Conservation (phyloP, 2,888 invertebrate species). For the Notodonta dromedarius region DNA sequence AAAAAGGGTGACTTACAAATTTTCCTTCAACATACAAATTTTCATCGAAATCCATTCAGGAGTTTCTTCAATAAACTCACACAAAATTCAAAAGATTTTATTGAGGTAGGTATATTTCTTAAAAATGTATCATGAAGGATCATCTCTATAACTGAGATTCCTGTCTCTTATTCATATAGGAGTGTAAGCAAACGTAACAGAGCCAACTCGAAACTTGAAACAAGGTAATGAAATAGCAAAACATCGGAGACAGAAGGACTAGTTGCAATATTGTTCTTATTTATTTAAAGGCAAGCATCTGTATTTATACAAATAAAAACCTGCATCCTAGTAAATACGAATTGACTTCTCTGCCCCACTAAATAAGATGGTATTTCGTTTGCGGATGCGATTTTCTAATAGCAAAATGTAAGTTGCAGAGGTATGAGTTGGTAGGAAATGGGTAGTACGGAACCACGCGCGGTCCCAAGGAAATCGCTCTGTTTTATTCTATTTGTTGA, state of each 20-base stretch:
- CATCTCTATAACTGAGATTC: too few relatives aligned
- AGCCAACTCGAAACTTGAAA: slow-evolving; percentile 31
- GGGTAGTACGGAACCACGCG: slow-evolving; percentile 54
- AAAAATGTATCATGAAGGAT: too few relatives aligned
- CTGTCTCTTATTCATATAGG: too few relatives aligned
- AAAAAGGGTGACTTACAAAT: too few relatives aligned
- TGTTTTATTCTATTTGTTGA: slow-evolving; percentile 68
- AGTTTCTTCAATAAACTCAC: too few relatives aligned
- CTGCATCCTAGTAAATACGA: slow-evolving; percentile 16
- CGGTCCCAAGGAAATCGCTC: slow-evolving; percentile 65
- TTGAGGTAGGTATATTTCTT: too few relatives aligned
- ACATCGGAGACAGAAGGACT: slow-evolving; percentile 41
- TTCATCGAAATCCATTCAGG: too few relatives aligned
- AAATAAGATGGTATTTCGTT: slow-evolving; percentile 31
- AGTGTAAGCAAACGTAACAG: slow-evolving; percentile 20
- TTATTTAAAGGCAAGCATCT: slow-evolving; percentile 56
- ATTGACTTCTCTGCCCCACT: slow-evolving; percentile 8
- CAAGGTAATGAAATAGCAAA: slow-evolving; percentile 51
- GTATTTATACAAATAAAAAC: slow-evolving; percentile 32
- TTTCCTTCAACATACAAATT: too few relatives aligned
- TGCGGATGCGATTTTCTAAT: slow-evolving; percentile 14
- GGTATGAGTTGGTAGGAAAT: slow-evolving; percentile 53
- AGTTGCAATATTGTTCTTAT: slow-evolving; percentile 62
- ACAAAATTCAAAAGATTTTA: too few relatives aligned
- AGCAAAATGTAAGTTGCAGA: slow-evolving; percentile 37